Conservation (phyloP, 1,140 invertebrate species). For the Musca vetustissima region DNA sequence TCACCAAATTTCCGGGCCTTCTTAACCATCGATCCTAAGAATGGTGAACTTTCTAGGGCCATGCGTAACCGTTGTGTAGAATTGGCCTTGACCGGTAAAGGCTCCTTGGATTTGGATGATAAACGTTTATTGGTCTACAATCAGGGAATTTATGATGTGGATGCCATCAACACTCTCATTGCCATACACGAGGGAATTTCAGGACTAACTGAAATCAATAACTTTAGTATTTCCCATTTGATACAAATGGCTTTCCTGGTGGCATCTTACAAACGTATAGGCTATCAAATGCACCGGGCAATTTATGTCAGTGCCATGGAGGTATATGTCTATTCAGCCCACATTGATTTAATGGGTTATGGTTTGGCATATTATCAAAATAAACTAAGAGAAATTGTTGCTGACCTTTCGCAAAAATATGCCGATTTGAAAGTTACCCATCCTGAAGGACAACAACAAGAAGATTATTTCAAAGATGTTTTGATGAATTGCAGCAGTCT, state of each 20-base stretch:
- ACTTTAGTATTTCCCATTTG: slow-evolving; percentile 48
- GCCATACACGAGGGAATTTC: slow-evolving; percentile 58
- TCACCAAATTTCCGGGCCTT: slow-evolving; percentile 93
- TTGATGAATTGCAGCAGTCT: slow-evolving; percentile 42
- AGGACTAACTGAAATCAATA: slow-evolving; percentile 51
- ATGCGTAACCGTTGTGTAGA: slow-evolving; percentile 98
- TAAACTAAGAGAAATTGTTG: slow-evolving; percentile 47
- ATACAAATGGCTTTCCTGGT: slow-evolving; percentile 47
- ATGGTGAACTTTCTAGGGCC: slow-evolving; percentile 95
- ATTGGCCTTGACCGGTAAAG: slow-evolving; percentile 68
- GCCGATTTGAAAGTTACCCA: not conserved
- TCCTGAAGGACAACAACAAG: not conserved
- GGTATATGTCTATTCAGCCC: slow-evolving; percentile 52
- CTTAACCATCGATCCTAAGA: slow-evolving; percentile 90
- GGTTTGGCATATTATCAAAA: slow-evolving; percentile 51
- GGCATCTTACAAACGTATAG: slow-evolving; percentile 44
- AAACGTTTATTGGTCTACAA: slow-evolving; percentile 60
- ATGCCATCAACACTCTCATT: slow-evolving; percentile 58
- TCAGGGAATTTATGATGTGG: slow-evolving; percentile 56
- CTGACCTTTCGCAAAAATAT: slow-evolving; percentile 31
- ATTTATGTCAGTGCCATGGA: slow-evolving; percentile 52
- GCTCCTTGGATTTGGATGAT: slow-evolving; percentile 58
- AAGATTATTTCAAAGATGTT: slow-evolving; percentile 30
- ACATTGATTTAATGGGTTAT: slow-evolving; percentile 49
- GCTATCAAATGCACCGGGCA: slow-evolving; percentile 41